Evolutionary conservation across 2,797 vertebrate genomes (phyloP), one percentile per base, ranked within the genome.

Genomic region (Hemitrygon akajei): DNA sequence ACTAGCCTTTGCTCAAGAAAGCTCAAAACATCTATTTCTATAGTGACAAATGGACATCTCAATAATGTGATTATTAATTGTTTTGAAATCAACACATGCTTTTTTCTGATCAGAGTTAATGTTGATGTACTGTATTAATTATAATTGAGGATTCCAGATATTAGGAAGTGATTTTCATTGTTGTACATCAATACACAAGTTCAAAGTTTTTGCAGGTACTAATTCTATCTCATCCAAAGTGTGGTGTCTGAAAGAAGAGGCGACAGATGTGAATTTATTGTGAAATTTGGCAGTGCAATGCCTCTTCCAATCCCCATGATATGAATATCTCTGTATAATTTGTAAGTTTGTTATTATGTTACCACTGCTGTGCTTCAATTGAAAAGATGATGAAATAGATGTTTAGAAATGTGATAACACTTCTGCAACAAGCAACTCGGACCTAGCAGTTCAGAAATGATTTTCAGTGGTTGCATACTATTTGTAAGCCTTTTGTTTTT

Each of bases 11-110:
- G 40, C 71, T 93, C 40, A 93, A 47, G 40, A 75, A 12, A 27
- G 40, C 14, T 40, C 6, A 93, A 93, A 66, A 56, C 37, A 75
- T 75, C 73, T 20, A 37, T 73, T 14, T 76, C 56, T 56, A 40
- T 93, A 71, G 40, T 40, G 34, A 71, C 34, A 91, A 91, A 91
- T 25, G 25, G 30, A 16, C 22, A 2, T 93, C 40, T 30, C 14
- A 40, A 56, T 27, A 30, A 93, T 30, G 40, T 56, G 14, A 93
- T 76, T 27, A 37, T 93, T 93, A 93, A 93, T 93, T 76, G 47
- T 93, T 93, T 93, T 93, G 40, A 93, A 93, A 69, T 75, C 91
- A 93, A 75, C 91, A 30, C 71, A n/a, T 93, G 91, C 71, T 93
- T 93, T 75, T 56, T 93, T 75, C 40, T 75, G 91, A 76, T 27